phyloP scores from a whole-genome alignment of 2,888 invertebrate genomes.

The Morpho achilles region DNA sequence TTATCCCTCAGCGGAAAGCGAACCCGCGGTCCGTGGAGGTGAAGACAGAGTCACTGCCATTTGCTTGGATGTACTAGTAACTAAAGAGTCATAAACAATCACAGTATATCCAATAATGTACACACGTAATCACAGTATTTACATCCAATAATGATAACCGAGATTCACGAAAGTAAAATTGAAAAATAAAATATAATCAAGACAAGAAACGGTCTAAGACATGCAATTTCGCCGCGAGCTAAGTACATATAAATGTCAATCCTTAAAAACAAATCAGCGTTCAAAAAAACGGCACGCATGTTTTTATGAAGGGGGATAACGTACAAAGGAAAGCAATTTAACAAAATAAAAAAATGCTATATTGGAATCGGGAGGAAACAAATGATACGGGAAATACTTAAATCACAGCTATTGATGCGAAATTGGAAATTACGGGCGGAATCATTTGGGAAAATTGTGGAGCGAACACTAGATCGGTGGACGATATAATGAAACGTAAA shows the following conservation, averaged over 20 bases:
- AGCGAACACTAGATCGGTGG: neutral
- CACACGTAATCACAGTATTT: too few species aligned
- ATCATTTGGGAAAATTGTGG: conserved; percentile 33
- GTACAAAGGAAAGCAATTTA: conserved; percentile 76
- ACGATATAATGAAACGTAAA: neutral
- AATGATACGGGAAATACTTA: conserved; percentile 76
- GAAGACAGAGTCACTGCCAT: too few species aligned
- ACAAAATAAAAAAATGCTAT: conserved; percentile 70
- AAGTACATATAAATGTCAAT: conserved; percentile 70
- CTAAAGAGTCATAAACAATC: too few species aligned
- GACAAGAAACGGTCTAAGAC: conserved; percentile 20
- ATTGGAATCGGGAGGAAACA: conserved; percentile 64
- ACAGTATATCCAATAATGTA: too few species aligned
- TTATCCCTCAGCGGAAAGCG: too few species aligned
- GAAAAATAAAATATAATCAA: conserved; percentile 16
- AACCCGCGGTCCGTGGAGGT: too few species aligned
- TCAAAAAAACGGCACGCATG: conserved; percentile 54
- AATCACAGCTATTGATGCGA: conserved; percentile 70
- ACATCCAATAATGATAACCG: too few species aligned
- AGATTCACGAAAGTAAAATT: conserved; percentile 15
- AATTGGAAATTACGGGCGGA: conserved; percentile 51
- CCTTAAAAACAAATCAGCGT: conserved; percentile 74
- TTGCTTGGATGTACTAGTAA: too few species aligned
- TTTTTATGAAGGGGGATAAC: conserved; percentile 56
- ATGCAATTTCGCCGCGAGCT: conserved; percentile 65